Base-by-base conservation (phyloP, 2,888 invertebrate species). In the Bibio marci region DNA sequence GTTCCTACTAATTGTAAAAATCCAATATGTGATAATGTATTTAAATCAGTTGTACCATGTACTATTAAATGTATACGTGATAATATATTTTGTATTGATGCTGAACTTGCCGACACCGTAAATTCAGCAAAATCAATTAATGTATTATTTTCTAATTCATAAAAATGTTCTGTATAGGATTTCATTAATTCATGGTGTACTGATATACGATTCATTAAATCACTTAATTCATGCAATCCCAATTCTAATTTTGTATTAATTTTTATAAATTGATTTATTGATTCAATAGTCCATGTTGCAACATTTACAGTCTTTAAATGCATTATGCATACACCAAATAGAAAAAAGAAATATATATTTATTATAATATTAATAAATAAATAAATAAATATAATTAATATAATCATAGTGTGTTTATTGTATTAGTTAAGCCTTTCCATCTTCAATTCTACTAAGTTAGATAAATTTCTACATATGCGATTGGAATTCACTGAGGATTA, bases 81-180 rank as follows among this genome's bases (percentile, higher is more conserved):
- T 48, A 83, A 56, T 18, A 79, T 52, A 43, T 72, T 71, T 25
- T 72, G 69, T 39, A 82, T 62, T 3, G 79, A 76, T 33, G 69
- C 64, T 1, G 71, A 61, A 48, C 71, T 71, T 48, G 76, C 77
- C 1, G 80, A 74, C 3, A 81, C 74, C 31, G 75, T 74, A 60
- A 70, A 71, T 46, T 64, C 65, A 1, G 82, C 80, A 52, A 82
- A 83, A 50, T 74, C 70, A 51, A 77, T 65, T 45, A 83, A 52
- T 6, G 85, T 85, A 42, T 64, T 63, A 45, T 63, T 55, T 53
- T 82, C 79, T 46, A 74, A 59, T 41, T 64, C 64, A 26, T 64
- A 57, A 45, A 66, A 64, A 35, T 66, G 50, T 2, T 61, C 55
- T 39, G 71, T 65, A 51, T 76, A 74, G 38, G 66, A 65, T 43